Percentiles rank a stretch among this genome's conserved stretches.
Conservation (phyloP, 2,113 vertebrate species). For the Oryzias javanicus region DNA sequence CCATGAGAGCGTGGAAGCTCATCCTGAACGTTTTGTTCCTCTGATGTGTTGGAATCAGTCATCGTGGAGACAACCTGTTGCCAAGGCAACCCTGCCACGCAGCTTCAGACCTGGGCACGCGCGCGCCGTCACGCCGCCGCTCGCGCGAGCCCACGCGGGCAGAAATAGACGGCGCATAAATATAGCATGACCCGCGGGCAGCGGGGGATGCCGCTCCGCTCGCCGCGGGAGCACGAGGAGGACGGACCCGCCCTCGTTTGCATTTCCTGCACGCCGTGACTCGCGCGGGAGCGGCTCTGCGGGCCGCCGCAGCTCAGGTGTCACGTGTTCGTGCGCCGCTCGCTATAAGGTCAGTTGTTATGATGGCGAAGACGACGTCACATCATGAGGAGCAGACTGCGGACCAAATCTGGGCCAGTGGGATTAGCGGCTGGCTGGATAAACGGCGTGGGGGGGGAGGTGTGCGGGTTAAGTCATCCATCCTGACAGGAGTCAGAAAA, state of each 20-base stretch:
- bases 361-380: slow-evolving; percentile 33
- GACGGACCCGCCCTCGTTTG: slow-evolving; percentile 27
- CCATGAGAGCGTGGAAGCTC: too few relatives aligned
- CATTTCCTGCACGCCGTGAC: slow-evolving; percentile 29
- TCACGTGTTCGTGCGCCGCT: slow-evolving; percentile 4
- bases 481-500: slow-evolving; percentile 42
- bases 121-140: slow-evolving; percentile 14
- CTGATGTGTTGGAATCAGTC: slow-evolving; percentile 29
- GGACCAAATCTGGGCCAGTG: slow-evolving; percentile 71
- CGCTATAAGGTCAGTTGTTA: slow-evolving; percentile 12
- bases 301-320: background rate
- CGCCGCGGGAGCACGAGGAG: slow-evolving; percentile 33
- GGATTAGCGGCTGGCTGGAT: slow-evolving; percentile 69
- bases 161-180: slow-evolving; percentile 26
- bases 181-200: slow-evolving; percentile 17
- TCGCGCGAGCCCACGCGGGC: slow-evolving; percentile 22
- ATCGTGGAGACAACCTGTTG: slow-evolving; percentile 60
- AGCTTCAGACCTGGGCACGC: slow-evolving; percentile 20
- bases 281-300: too few relatives aligned
- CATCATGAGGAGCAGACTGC: slow-evolving; percentile 64
- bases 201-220: slow-evolving; percentile 7
- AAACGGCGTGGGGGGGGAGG: slow-evolving; percentile 48
- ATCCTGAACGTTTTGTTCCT: slow-evolving; percentile 1
- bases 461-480: slow-evolving; percentile 37
- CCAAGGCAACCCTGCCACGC: slow-evolving; percentile 37